Evolutionary conservation across 2,797 vertebrate species (phyloP).

Genomic region (Phrynocephalus vlangalii): DNA sequence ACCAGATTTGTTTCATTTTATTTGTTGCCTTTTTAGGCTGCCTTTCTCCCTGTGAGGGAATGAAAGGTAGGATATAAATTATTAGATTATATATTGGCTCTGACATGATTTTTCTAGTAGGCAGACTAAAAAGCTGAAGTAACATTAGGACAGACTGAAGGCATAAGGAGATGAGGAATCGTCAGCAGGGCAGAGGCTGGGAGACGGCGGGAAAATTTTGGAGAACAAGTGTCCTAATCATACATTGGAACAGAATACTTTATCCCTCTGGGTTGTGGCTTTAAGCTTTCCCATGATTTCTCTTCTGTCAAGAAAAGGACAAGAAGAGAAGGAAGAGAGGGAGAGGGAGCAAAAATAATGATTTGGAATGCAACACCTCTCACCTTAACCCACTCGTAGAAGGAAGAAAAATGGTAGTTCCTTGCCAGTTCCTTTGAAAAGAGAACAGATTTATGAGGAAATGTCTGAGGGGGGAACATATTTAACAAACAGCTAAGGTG

Average conservation of each 20-base stretch:
- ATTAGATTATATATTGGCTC: background rate
- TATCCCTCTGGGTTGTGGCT: background rate
- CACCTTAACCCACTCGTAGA: slow-evolving; percentile 84
- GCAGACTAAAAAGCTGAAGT: background rate
- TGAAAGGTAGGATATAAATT: background rate
- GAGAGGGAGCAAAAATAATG: background rate
- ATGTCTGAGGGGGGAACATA: no score
- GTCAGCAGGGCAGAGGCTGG: background rate
- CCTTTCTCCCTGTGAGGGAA: no score
- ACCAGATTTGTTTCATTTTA: background rate
- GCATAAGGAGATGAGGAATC: background rate
- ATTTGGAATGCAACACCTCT: slow-evolving; percentile 13
- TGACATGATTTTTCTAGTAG: background rate
- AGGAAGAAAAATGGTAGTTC: slow-evolving; percentile 74
- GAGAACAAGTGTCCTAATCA: background rate
- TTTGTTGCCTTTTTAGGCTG: no score
- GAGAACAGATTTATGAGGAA: slow-evolving; percentile 26
- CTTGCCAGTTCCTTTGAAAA: slow-evolving; percentile 86
- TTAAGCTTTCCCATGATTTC: background rate
- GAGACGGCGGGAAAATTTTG: background rate
- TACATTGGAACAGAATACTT: background rate
- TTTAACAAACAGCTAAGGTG: no score
- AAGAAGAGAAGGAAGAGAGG: background rate
- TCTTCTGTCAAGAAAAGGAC: background rate
- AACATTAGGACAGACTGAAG: background rate